Evolutionary conservation across 2,888 invertebrate species (phyloP).

Genomic region (Troides helena): DNA sequence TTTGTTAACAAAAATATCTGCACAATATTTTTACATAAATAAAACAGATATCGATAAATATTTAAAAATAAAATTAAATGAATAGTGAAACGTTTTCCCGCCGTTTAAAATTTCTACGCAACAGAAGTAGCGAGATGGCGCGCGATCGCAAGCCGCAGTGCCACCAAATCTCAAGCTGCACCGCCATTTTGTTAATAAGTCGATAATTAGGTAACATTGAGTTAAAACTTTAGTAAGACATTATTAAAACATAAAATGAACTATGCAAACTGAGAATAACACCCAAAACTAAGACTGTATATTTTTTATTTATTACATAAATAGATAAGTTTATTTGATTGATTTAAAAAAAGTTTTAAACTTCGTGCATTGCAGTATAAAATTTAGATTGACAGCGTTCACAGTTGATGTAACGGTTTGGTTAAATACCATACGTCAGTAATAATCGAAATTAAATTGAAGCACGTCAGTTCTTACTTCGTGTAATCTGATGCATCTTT

Average conservation of each 20-base stretch:
- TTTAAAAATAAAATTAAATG: background rate
- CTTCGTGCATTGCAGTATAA: background rate
- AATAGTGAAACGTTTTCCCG: slow-evolving; percentile 28
- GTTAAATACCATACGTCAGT: background rate
- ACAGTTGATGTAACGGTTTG: background rate
- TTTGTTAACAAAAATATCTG: too few relatives aligned
- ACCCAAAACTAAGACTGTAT: too few relatives aligned
- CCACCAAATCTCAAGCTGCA: slow-evolving; percentile 53
- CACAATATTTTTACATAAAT: background rate
- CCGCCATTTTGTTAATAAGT: slow-evolving; percentile 63
- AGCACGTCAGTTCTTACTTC: slow-evolving; percentile 2
- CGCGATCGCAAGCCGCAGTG: slow-evolving; percentile 34
- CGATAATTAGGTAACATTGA: slow-evolving; percentile 38
- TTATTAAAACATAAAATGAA: background rate
- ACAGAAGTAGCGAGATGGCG: slow-evolving; percentile 38
- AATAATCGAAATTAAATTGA: background rate
- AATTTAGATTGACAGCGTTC: background rate
- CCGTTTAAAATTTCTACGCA: slow-evolving; percentile 53
- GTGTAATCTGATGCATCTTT: slow-evolving; percentile 22
- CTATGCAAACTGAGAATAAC: background rate
- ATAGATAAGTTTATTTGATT: too few relatives aligned
- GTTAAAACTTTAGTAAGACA: background rate
- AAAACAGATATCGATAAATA: background rate
- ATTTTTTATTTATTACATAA: too few relatives aligned
- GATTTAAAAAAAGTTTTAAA: too few relatives aligned